Base-by-base conservation (phyloP, 1,140 invertebrate species). In the Drosophila equinoxialis region DNA sequence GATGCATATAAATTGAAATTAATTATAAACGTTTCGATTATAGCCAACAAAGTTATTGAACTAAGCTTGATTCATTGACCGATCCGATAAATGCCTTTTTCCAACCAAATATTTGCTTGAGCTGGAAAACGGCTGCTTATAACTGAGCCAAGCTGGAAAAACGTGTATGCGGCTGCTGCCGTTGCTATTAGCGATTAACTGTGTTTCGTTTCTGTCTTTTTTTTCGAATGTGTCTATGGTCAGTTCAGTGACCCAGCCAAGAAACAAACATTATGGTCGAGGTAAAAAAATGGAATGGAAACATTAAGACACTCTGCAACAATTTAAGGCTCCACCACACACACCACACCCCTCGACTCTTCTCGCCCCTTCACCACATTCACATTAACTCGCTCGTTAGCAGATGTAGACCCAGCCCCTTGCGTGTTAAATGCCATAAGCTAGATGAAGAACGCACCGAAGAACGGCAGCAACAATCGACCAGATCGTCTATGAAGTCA, bases 371-470 rank as follows among this genome's bases (percentile, higher is more conserved):
- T n/a, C 8, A 20, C 45, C 8, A 11, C 17, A 23, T 14, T 23
- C 54, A 79, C 79, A 87, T 87, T 86, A 86, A 73, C 79, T 71
- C 83, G 82, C 74, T 86, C 82, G 78, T 84, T 84, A 84, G 75
- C 57, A 71, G 79, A 17, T 30, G n/a, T 26, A 17, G 7, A 37
- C 48, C n/a, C 65, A 51, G 48, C 62, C 60, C 59, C 51, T 85
- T 85, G 82, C 81, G 81, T 85, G 81, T 63, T 70, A 65, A 69
- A 55, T 67, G 67, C 78, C 74, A 86, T 84, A 74, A 83, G 55
- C 48, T 55, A 57, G 65, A 74, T 35, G 63, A 54, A 39, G 69
- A 79, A 76, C 80, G 67, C 77, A 83, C 37, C 37, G 30, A 10
- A 13, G 10, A 39, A 39, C 37, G 11, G 37, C 70, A 61, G 20